Percentiles rank a stretch among this genome's conserved stretches.
phyloP scores from a whole-genome alignment of 2,888 invertebrate species.

The Machimus rusticus region DNA sequence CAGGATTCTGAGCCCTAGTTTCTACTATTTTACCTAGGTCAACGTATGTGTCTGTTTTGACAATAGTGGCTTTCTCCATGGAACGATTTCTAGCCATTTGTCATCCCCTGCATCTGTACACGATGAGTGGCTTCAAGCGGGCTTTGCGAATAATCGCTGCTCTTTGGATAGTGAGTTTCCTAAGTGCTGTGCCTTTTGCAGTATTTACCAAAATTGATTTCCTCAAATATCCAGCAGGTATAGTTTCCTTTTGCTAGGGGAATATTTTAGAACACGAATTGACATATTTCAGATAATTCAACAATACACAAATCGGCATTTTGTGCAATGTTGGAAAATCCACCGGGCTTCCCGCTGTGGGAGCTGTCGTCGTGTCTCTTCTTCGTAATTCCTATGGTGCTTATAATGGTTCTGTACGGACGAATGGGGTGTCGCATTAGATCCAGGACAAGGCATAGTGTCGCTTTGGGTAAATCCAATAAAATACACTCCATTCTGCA shows the following conservation, averaged over 20 bases:
- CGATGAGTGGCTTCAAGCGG: slow-evolving; percentile 83
- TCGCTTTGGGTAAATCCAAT: slow-evolving; percentile 60
- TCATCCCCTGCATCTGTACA: slow-evolving; percentile 82
- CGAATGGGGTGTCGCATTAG: slow-evolving; percentile 78
- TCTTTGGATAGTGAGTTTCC: slow-evolving; percentile 78
- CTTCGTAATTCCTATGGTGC: slow-evolving; percentile 77
- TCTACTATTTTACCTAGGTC: slow-evolving; percentile 70
- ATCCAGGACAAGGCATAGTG: slow-evolving; percentile 63
- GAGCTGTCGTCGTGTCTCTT: slow-evolving; percentile 84
- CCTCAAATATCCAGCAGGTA: slow-evolving; percentile 76
- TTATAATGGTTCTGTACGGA: slow-evolving; percentile 80
- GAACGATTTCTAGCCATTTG: slow-evolving; percentile 92
- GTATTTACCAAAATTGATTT: slow-evolving; percentile 78
- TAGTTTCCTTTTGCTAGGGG: slow-evolving; percentile 53
- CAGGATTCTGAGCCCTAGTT: neutral
- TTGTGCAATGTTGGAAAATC: slow-evolving; percentile 75
- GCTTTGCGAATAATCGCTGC: slow-evolving; percentile 79
- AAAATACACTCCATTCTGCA: slow-evolving; percentile 25
- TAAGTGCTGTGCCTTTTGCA: slow-evolving; percentile 81
- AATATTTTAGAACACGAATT: neutral
- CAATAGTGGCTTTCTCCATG: slow-evolving; percentile 90
- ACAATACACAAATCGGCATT: slow-evolving; percentile 78
- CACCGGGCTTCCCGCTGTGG: slow-evolving; percentile 73
- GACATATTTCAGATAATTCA: slow-evolving; percentile 60
- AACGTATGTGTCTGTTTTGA: slow-evolving; percentile 88